These are phyloP conservation scores for Diabrotica balteata DNA, from an alignment of 2,888 invertebrate species.

Conservation along the genomic window DNA sequence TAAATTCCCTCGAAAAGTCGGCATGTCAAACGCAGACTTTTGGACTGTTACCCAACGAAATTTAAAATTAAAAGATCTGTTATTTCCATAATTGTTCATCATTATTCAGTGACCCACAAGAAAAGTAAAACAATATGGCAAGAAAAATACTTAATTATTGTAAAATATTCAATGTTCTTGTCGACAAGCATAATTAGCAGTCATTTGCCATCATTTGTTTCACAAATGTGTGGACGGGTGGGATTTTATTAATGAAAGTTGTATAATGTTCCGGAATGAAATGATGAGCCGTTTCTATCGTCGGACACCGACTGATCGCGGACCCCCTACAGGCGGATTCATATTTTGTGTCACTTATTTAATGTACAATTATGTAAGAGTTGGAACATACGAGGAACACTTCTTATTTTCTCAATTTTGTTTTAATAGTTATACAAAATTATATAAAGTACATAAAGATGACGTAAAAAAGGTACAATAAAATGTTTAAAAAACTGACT, in stretches of 20 bases:
- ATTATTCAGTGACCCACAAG: background rate
- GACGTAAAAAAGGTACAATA: no score
- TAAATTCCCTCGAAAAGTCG: background rate
- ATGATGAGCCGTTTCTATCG: background rate
- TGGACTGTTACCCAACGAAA: background rate
- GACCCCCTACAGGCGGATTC: background rate
- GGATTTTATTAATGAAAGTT: background rate
- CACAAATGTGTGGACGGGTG: background rate
- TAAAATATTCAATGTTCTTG: constrained; percentile 7
- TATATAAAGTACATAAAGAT: no score
- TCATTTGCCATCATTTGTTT: constrained; percentile 10
- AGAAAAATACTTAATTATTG: constrained; percentile 1
- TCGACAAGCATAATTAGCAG: constrained; percentile 1
- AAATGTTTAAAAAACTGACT: no score
- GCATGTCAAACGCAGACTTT: background rate
- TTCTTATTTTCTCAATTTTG: no score
- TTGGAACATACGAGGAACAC: no score
- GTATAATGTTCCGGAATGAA: background rate
- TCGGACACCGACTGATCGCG: background rate
- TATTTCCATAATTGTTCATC: constrained; percentile 4
- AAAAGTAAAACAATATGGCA: background rate
- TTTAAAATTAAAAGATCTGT: constrained; percentile 1
- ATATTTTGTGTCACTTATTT: no score
- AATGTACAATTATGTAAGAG: no score
- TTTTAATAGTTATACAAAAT: no score